phyloP scores from a whole-genome alignment of 2,888 invertebrate genomes.

The Selenia dentaria region DNA sequence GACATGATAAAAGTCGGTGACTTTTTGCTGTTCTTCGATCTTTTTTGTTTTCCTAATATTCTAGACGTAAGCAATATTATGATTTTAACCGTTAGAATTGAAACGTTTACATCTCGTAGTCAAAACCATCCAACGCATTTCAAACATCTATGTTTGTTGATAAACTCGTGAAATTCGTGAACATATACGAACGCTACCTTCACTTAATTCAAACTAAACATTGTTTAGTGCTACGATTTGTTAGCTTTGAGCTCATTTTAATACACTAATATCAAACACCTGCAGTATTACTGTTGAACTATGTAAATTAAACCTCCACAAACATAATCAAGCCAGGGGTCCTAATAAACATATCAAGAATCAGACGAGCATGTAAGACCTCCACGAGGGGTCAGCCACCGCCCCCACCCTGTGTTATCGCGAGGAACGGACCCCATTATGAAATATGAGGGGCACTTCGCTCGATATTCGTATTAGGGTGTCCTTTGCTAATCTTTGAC shows the following conservation, averaged over 20 bases:
- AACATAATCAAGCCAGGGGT: conserved; percentile 48
- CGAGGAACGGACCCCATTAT: conserved; percentile 52
- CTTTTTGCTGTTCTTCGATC: too few species aligned
- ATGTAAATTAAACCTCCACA: conserved; percentile 40
- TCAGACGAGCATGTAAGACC: conserved; percentile 47
- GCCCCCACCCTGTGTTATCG: conserved; percentile 35
- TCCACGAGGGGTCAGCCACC: conserved; percentile 32
- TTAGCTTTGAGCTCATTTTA: background rate
- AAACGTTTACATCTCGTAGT: too few species aligned
- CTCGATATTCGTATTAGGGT: conserved; percentile 63
- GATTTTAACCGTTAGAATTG: too few species aligned
- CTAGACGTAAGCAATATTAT: too few species aligned
- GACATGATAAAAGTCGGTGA: too few species aligned
- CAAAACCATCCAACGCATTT: too few species aligned
- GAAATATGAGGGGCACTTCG: conserved; percentile 68
- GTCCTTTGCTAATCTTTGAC: conserved; percentile 59
- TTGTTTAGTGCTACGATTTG: background rate
- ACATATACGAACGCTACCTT: too few species aligned
- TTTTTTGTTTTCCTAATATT: too few species aligned
- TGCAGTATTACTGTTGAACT: conserved; percentile 32
- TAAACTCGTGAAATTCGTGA: too few species aligned
- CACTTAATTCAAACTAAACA: background rate
- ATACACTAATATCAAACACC: conserved; percentile 1
- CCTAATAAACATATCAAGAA: conserved; percentile 73
- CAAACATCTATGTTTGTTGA: too few species aligned